Evolutionary conservation across 2,113 vertebrate species (phyloP).

Genomic region (Macrotis lagotis): DNA sequence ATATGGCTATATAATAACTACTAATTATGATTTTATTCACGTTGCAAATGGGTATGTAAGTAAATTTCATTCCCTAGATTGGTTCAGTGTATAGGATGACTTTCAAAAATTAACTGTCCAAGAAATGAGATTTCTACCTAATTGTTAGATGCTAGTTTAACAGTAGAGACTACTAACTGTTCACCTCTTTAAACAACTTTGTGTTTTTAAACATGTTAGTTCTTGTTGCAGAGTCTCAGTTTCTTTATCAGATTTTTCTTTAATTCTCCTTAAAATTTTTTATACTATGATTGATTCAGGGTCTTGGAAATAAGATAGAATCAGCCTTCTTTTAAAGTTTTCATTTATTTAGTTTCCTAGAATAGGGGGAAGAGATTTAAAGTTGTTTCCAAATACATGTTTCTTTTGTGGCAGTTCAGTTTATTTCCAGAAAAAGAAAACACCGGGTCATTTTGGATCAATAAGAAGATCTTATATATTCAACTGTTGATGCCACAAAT

Average conservation of each 20-base stretch:
- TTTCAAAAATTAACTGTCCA: conserved; percentile 9
- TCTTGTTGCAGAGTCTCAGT: conserved; percentile 15
- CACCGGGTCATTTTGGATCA: conserved; percentile 53
- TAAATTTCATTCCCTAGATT: not conserved
- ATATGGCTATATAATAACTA: conserved; percentile 38
- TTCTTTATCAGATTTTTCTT: conserved; percentile 31
- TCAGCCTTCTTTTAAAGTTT: not conserved
- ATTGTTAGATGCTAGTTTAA: not conserved
- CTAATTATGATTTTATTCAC: not conserved
- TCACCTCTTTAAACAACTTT: not conserved
- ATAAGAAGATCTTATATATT: not conserved
- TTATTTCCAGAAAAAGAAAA: conserved; percentile 38
- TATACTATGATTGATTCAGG: not conserved
- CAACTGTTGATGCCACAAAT: not conserved
- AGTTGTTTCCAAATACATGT: conserved; percentile 14
- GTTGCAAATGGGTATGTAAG: not conserved
- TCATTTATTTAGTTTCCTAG: conserved; percentile 17
- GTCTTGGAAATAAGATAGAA: not conserved
- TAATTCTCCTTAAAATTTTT: not conserved
- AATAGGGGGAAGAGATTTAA: conserved; percentile 4
- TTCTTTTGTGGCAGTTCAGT: conserved; percentile 19
- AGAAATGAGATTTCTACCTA: not conserved
- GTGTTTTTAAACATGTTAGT: conserved; percentile 24
- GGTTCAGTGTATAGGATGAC: not conserved
- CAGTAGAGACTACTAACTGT: not conserved